phyloP scores from a whole-genome alignment of 2,113 vertebrate genomes.

The Hippocampus abdominalis region DNA sequence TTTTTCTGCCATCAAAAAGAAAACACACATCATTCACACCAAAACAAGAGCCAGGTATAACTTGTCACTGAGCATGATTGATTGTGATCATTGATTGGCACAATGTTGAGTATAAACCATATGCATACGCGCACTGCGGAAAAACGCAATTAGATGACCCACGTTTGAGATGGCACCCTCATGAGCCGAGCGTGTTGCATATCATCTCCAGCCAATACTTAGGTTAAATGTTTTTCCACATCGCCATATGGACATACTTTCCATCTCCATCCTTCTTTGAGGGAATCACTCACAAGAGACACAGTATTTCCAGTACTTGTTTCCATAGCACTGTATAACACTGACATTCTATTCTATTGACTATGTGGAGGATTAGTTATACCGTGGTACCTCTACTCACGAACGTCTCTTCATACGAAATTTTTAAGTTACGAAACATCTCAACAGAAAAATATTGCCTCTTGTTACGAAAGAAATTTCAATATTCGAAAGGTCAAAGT shows the following conservation, averaged over 20 bases:
- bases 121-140: not conserved
- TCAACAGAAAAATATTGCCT: too few species aligned
- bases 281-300: constrained; percentile 35
- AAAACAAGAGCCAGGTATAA: not conserved
- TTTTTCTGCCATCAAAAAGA: constrained; percentile 17
- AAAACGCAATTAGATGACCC: constrained; percentile 25
- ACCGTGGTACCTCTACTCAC: too few species aligned
- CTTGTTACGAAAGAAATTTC: too few species aligned
- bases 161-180: constrained; percentile 23
- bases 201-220: constrained; percentile 18
- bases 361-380: not conserved
- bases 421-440: too few species aligned
- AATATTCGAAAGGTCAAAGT: too few species aligned
- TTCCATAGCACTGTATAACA: not conserved
- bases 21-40: not conserved
- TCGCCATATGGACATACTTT: constrained; percentile 44
- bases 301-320: constrained; percentile 41
- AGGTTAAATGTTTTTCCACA: constrained; percentile 43
- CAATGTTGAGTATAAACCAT: not conserved
- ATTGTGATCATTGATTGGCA: not conserved
- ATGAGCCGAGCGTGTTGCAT: constrained; percentile 16
- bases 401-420: too few species aligned
- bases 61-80: constrained; percentile 6
- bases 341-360: not conserved
- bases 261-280: constrained; percentile 38